Conservation (phyloP, 2,797 vertebrate genomes). For the Crypturellus tataupa region DNA sequence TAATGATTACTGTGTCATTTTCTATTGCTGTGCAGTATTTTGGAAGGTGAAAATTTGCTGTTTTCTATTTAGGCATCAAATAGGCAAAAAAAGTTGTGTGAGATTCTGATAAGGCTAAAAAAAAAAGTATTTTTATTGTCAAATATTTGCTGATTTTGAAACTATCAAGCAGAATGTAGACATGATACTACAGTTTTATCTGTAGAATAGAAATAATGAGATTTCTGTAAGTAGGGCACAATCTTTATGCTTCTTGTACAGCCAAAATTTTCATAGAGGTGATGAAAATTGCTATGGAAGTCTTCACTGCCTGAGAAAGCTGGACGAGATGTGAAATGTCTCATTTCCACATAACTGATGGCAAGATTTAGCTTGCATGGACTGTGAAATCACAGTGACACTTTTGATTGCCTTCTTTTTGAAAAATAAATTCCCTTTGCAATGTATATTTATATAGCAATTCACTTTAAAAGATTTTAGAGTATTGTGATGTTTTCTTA, state of each 20-base stretch:
- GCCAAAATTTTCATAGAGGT: neutral
- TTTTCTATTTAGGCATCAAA: neutral
- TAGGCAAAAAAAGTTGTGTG: neutral
- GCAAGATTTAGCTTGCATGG: neutral
- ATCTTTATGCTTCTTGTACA: neutral
- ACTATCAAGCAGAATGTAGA: neutral
- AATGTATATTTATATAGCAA: neutral
- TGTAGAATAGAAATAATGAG: neutral
- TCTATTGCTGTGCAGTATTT: neutral
- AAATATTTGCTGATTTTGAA: slow-evolving; percentile 4
- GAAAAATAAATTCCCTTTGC: neutral
- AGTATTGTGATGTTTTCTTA: neutral
- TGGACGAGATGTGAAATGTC: neutral
- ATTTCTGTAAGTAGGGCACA: neutral
- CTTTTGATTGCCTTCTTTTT: neutral
- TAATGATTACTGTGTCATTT: neutral
- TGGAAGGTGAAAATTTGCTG: neutral
- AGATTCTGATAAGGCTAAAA: neutral
- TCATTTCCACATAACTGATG: neutral
- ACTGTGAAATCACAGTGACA: neutral
- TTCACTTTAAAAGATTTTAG: neutral
- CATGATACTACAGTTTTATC: neutral
- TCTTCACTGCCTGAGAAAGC: neutral
- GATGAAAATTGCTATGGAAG: neutral
- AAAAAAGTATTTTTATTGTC: neutral